Percentiles rank a stretch among this genome's conserved stretches.
phyloP scores from a whole-genome alignment of 2,797 vertebrate genomes.

The Lithobates pipiens region DNA sequence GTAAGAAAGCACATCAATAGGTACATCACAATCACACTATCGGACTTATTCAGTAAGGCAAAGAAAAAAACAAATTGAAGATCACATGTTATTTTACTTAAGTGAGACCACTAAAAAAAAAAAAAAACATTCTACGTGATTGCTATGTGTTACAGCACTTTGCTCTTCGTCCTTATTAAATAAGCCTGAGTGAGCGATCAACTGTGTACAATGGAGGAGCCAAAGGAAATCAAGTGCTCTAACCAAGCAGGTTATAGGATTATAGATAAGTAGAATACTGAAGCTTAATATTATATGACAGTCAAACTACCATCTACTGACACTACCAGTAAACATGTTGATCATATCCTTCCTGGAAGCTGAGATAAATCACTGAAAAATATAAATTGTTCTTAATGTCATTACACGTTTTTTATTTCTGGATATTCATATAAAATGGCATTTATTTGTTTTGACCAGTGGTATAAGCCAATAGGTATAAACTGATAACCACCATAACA shows the following conservation, averaged over 20 bases:
- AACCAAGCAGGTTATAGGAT: not conserved
- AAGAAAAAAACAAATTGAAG: not conserved
- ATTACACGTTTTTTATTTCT: not conserved
- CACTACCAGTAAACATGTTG: conserved; percentile 34
- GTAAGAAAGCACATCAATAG: not conserved
- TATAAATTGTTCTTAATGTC: not conserved
- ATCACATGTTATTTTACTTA: not conserved
- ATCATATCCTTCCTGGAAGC: conserved; percentile 38
- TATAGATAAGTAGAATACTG: not conserved
- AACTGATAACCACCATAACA: not conserved
- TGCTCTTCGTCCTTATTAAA: not conserved
- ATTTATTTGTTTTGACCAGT: not conserved
- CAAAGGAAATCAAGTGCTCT: not conserved
- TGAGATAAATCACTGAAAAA: conserved; percentile 22
- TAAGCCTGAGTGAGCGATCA: not conserved
- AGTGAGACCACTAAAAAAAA: not conserved
- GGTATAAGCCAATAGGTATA: not conserved
- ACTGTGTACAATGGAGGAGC: not conserved
- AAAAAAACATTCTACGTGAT: not conserved
- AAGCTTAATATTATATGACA: not conserved
- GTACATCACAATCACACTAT: not conserved
- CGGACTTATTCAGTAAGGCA: not conserved
- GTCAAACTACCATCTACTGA: not conserved
- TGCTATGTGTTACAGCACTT: not conserved
- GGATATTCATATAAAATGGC: not conserved